Percentiles rank a stretch among this genome's conserved stretches.
These are phyloP conservation scores for Syngnathoides biaculeatus DNA, from an alignment of 2,113 vertebrate genomes.

Conservation along the genomic window DNA sequence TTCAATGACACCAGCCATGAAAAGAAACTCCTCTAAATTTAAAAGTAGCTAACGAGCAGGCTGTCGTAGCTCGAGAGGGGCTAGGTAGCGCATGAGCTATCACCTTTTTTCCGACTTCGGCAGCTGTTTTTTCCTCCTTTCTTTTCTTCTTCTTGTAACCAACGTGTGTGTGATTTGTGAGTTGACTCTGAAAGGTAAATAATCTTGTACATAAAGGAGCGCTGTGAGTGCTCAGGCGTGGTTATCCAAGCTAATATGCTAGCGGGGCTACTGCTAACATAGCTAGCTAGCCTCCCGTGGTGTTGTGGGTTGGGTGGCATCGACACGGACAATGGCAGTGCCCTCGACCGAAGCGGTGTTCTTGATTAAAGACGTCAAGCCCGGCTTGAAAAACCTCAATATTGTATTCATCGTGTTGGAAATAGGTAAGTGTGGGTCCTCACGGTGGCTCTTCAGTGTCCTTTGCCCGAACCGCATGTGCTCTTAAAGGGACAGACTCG, in stretches of 20 bases:
- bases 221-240: no score
- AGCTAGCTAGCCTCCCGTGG: not conserved
- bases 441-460: slow-evolving; percentile 39
- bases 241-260: slow-evolving; percentile 19
- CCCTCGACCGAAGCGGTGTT: slow-evolving; percentile 78
- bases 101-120: not conserved
- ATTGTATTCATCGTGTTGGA: slow-evolving; percentile 99
- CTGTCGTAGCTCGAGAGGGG: not conserved
- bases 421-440: slow-evolving; percentile 79
- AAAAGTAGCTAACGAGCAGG: slow-evolving; percentile 26
- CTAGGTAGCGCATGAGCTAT: not conserved
- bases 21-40: not conserved
- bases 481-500: slow-evolving; percentile 53
- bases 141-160: not conserved
- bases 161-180: not conserved
- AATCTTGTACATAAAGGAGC: not conserved
- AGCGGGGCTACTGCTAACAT: slow-evolving; percentile 35
- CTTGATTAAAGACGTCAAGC: slow-evolving; percentile 95
- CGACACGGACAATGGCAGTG: slow-evolving; percentile 68
- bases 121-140: not conserved
- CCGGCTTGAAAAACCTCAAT: slow-evolving; percentile 96
- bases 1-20: slow-evolving; percentile 9
- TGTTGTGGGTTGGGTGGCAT: slow-evolving; percentile 7
- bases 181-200: not conserved
- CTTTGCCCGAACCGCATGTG: slow-evolving; percentile 20